Conservation (phyloP, 2,113 vertebrate species). For the Upupa epops region DNA sequence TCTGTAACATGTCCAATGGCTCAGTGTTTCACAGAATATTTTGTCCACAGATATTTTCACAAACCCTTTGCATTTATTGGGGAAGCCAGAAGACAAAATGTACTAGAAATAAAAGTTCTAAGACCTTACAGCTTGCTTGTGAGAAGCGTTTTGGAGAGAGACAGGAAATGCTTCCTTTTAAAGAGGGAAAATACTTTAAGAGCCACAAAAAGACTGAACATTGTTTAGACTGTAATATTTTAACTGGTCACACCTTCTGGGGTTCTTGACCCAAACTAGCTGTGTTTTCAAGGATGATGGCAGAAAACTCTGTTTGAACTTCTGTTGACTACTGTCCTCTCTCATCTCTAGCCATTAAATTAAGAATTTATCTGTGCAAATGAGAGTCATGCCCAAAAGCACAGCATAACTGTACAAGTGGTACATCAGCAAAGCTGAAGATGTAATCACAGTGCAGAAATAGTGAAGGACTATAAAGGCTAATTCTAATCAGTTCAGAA, state of each 20-base stretch:
- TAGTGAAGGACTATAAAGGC: neutral
- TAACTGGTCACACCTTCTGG: constrained; percentile 16
- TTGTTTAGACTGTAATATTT: neutral
- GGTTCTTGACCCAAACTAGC: neutral
- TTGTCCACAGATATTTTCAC: neutral
- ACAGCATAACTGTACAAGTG: neutral
- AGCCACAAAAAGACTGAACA: neutral
- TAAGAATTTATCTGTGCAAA: neutral
- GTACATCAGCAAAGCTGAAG: neutral
- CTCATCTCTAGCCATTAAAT: neutral
- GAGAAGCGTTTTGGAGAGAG: neutral
- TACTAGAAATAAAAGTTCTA: neutral
- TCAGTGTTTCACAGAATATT: neutral
- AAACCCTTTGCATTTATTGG: neutral
- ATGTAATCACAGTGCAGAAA: neutral
- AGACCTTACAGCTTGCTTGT: neutral
- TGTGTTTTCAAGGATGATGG: neutral
- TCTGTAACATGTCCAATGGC: neutral
- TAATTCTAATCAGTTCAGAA: neutral
- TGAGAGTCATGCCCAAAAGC: neutral
- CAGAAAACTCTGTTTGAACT: neutral
- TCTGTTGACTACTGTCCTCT: neutral
- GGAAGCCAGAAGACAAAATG: neutral
- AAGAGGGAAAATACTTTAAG: neutral
- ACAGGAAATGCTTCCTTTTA: neutral